A percentile compares a stretch with the other conserved stretches of the same genome.
phyloP scores from a whole-genome alignment of 1,140 invertebrate genomes.

The Solenopsis invicta region DNA sequence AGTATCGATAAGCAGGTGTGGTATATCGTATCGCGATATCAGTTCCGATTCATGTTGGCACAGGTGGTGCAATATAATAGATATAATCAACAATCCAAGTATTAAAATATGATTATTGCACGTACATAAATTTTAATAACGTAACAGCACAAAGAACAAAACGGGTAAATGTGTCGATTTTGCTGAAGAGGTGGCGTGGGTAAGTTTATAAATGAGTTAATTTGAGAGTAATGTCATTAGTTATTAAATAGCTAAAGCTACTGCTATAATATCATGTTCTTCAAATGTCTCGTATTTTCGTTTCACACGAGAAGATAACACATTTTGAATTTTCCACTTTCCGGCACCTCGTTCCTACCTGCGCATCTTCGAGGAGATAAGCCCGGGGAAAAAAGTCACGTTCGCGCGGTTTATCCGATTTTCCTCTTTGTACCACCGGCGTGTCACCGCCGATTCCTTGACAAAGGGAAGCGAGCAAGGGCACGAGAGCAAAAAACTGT shows the following conservation, averaged over 20 bases:
- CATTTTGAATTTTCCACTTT: constrained; percentile 24
- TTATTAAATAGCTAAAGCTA: not conserved
- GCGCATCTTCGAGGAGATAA: constrained; percentile 2
- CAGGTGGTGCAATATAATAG: constrained; percentile 45
- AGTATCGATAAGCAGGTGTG: constrained; percentile 53
- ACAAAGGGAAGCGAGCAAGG: constrained; percentile 14
- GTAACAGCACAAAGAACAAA: not conserved
- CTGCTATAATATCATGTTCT: not conserved
- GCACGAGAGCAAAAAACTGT: constrained; percentile 16
- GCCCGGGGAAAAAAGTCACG: constrained; percentile 26
- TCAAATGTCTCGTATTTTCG: not conserved
- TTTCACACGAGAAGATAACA: constrained; percentile 6
- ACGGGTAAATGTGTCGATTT: not conserved
- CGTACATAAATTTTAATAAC: not conserved
- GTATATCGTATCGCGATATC: not conserved
- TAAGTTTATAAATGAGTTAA: not conserved
- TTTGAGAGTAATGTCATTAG: not conserved
- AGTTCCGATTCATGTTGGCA: constrained; percentile 20
- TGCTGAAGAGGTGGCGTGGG: not conserved
- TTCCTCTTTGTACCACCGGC: constrained; percentile 1
- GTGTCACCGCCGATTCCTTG: constrained; percentile 23
- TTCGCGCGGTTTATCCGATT: constrained; percentile 49
- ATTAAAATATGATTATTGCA: constrained; percentile 10
- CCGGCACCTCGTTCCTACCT: not conserved
- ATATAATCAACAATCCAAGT: constrained; percentile 19